Evolutionary conservation across 2,797 vertebrate species (phyloP).

Genomic region (Chelonia mydas): DNA sequence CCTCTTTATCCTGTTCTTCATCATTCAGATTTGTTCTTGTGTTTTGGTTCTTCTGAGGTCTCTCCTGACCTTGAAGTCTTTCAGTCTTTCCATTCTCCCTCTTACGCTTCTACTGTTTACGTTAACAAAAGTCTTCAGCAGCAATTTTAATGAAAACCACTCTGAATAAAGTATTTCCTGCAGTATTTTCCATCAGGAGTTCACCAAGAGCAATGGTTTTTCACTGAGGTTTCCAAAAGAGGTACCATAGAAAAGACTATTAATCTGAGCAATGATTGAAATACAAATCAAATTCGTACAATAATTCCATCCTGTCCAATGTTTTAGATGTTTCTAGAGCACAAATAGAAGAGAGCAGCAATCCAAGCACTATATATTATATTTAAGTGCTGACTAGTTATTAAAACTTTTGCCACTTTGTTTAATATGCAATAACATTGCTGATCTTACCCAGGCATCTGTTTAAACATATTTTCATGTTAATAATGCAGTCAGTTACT

Average conservation of each 20-base stretch:
- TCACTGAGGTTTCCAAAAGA: neutral
- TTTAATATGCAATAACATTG: neutral
- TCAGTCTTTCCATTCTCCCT: conserved; percentile 32
- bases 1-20: conserved; percentile 62
- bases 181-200: neutral
- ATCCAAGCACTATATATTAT: neutral
- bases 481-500: neutral
- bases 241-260: neutral
- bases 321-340: neutral
- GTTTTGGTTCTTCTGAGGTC: neutral
- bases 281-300: neutral
- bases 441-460: neutral
- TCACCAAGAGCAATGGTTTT: accelerated
- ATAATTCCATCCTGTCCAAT: neutral
- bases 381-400: neutral
- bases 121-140: conserved; percentile 7
- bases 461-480: conserved; percentile 32
- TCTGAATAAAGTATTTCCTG: neutral
- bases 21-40: conserved; percentile 42
- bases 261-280: neutral
- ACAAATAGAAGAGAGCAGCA: neutral
- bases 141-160: conserved; percentile 66
- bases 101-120: neutral
- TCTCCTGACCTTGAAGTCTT: conserved; percentile 45
- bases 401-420: neutral